Evolutionary conservation across 2,113 vertebrate species (phyloP), one percentile per base, ranked within the genome.

Genomic region (Mirza zaza): DNA sequence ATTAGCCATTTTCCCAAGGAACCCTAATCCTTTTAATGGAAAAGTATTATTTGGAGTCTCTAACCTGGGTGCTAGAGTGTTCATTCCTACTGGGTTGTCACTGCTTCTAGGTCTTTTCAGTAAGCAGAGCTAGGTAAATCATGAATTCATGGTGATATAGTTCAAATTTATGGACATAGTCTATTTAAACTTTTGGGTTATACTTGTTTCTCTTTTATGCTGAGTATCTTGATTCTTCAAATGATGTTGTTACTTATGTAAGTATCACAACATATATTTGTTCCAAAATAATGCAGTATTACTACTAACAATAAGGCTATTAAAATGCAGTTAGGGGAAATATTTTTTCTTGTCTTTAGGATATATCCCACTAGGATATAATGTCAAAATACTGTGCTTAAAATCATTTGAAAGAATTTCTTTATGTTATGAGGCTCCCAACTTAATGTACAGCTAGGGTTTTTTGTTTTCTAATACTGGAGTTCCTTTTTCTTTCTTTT

Each of bases 191-290:
- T 96, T 87, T 1, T 48, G 18, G 18, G 27, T 93, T 87, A 18
- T 55, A 57, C 8, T 42, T 81, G 1, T 14, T 27, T 93, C 4
- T 75, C 4, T 93, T 77, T 81, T 55, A 63, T 17, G 29, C 45
- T 86, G 27, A 85, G 10, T 92, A 57, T 65, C 34, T 91, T 94
- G 45, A n/a, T 90, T 96, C 55, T 96, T 93, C 42, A 79, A 90
- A 68, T 75, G 36, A 18, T 68, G 52, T 1, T 55, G 17, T 80
- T 86, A 57, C 23, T 75, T 79, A 71, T 14, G 1, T 95, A 80
- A 57, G 65, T 83, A 67, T 68, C 42, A 63, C 42, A 50, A 63
- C 32, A 67, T 84, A 48, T 45, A 32, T 48, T 32, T 86, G 29
- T 94, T 88, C 94, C 18, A 63, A 36, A 94, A 36, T 70, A 92